phyloP scores from a whole-genome alignment of 2,797 vertebrate species.

The Crenuchus spilurus region DNA sequence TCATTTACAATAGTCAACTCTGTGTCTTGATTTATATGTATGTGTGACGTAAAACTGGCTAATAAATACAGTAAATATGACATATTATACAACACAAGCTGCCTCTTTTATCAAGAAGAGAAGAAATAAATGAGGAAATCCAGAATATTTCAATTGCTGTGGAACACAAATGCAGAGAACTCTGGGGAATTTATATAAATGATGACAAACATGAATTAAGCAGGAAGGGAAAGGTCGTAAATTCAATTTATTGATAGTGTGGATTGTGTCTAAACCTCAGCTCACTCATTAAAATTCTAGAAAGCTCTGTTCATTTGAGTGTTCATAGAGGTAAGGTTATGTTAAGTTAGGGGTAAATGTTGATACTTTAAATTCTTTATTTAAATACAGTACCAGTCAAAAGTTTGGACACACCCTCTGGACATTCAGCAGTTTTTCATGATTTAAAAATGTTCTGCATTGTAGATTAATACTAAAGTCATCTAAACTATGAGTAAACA shows the following conservation, averaged over 20 bases:
- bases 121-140: not conserved
- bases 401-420: too few species aligned
- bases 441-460: too few species aligned
- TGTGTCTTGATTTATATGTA: too few species aligned
- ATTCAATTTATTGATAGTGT: not conserved
- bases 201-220: conserved; percentile 1
- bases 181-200: not conserved
- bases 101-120: not conserved
- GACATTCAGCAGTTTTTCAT: too few species aligned
- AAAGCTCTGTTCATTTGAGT: conserved; percentile 6
- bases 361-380: too few species aligned
- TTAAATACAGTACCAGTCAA: too few species aligned
- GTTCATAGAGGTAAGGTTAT: conserved; percentile 7
- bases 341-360: too few species aligned
- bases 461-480: too few species aligned
- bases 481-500: too few species aligned
- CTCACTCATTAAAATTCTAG: too few species aligned
- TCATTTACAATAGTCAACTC: too few species aligned
- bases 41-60: not conserved
- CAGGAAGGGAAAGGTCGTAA: not conserved
- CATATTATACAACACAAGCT: not conserved
- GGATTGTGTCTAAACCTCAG: not conserved
- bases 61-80: not conserved
- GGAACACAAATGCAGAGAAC: conserved; percentile 1
- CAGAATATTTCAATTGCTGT: not conserved